Base-by-base conservation (phyloP, 2,888 invertebrate species). In the Sturmia bella region DNA sequence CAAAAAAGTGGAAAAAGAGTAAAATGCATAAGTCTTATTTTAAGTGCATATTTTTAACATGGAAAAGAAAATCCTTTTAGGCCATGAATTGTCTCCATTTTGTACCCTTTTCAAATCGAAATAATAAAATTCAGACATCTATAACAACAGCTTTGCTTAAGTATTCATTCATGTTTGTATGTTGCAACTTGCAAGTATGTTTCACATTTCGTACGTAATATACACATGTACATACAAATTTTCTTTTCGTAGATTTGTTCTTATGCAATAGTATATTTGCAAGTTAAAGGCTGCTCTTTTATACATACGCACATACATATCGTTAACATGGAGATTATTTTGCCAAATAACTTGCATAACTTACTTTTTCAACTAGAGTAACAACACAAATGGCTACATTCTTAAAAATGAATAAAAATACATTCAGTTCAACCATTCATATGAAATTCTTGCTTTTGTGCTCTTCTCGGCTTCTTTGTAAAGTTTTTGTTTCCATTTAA, bases 1-100 rank as follows among this genome's bases (percentile, higher is more conserved):
- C 2, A 19, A 7, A 12, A 15, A 39, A 56, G 37, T 52, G 2
- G 24, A 52, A 52, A 68, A 19, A 19, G 21, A 12, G 21, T 41
- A 41, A 74, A 75, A 57, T 64, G 68, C 76, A 81, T 81, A 81
- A 81, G 77, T 81, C 81, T 73, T 77, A 69, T 59, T 69, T 73
- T 73, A 77, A 81, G 73, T 77, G 52, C 73, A 81, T 77, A 73
- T 72, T 76, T 72, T 72, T 50, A 41, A 68, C 50, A 66, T 37
- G 56, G 61, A 76, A 21, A 63, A 61, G 9, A 68, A 73, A 73
- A 81, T 81, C 81, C 68, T 77, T 63, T 81, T 77, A 73, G 77
- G 69, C 66, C 57, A 81, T 77, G 68, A 77, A 75, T 72, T 80
- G 64, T 80, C 52, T 59, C 45, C 66, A 50, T 43, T 63, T 74